Evolutionary conservation across 2,113 vertebrate genomes (phyloP).

Genomic region (Phaethornis superciliosus): DNA sequence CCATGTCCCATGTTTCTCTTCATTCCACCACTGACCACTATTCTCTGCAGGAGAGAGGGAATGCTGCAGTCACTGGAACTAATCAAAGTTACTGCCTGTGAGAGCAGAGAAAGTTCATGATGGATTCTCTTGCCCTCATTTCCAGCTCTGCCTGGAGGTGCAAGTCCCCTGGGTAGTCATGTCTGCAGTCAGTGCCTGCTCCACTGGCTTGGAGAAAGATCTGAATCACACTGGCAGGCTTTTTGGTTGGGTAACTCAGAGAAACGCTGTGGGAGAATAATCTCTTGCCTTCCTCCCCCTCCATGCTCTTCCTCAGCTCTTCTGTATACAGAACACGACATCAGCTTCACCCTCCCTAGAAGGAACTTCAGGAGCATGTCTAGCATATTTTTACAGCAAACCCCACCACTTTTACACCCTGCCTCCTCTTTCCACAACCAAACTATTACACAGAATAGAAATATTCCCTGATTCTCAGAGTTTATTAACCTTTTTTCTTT

Average conservation of each 20-base stretch:
- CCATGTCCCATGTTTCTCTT: neutral
- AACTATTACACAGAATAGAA: neutral
- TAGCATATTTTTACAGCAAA: neutral
- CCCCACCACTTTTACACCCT: neutral
- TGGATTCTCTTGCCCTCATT: constrained; percentile 47
- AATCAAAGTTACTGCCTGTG: neutral
- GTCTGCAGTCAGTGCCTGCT: constrained; percentile 37
- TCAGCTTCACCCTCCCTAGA: neutral
- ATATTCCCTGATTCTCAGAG: constrained; percentile 14
- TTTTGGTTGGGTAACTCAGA: constrained; percentile 34
- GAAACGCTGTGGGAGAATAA: neutral
- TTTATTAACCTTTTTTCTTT: constrained; percentile 40
- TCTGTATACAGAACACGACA: neutral
- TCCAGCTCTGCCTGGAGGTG: constrained; percentile 26
- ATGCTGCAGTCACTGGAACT: neutral
- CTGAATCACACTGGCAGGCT: constrained; percentile 23
- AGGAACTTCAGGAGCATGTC: neutral
- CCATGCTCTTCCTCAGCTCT: neutral
- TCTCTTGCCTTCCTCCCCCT: neutral
- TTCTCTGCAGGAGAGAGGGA: neutral
- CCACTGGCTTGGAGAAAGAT: constrained; percentile 24
- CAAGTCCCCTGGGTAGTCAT: constrained; percentile 6
- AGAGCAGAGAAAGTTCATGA: constrained; percentile 36
- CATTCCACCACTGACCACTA: accelerated
- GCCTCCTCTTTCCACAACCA: neutral